Evolutionary conservation across 2,888 invertebrate genomes (phyloP).

Genomic region (Anoncus sp.): DNA sequence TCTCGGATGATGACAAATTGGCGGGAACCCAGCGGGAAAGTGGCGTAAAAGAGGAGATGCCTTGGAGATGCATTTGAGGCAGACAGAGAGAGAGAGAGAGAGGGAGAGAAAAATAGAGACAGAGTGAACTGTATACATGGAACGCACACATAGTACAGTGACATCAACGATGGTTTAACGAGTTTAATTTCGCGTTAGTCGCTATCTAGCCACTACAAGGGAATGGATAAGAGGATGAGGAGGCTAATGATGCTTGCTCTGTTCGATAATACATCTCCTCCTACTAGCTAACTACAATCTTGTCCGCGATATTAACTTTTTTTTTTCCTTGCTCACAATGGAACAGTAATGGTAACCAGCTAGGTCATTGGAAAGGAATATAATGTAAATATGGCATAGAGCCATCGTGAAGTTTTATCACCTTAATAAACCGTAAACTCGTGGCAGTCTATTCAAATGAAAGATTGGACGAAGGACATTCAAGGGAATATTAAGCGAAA

Average conservation of each 20-base stretch:
- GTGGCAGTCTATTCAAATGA: no score
- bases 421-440: no score
- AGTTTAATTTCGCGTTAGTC: constrained; percentile 60
- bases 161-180: constrained; percentile 58
- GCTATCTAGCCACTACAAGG: constrained; percentile 23
- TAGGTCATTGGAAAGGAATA: constrained; percentile 1
- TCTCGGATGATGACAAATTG: constrained; percentile 54
- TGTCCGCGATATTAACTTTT: constrained; percentile 1
- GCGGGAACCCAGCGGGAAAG: constrained; percentile 42
- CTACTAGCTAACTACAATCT: not conserved
- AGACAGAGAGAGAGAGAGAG: not conserved
- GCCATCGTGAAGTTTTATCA: not conserved
- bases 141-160: constrained; percentile 1
- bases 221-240: constrained; percentile 24
- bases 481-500: no score
- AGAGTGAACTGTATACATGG: not conserved
- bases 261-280: not conserved
- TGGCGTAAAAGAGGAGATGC: constrained; percentile 24
- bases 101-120: no score
- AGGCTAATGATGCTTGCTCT: constrained; percentile 29
- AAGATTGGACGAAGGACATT: no score
- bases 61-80: constrained; percentile 30
- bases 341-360: not conserved
- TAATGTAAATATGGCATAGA: not conserved
- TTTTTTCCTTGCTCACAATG: constrained; percentile 1